phyloP scores from a whole-genome alignment of 2,888 invertebrate genomes.

The Stegophylla sp. region DNA sequence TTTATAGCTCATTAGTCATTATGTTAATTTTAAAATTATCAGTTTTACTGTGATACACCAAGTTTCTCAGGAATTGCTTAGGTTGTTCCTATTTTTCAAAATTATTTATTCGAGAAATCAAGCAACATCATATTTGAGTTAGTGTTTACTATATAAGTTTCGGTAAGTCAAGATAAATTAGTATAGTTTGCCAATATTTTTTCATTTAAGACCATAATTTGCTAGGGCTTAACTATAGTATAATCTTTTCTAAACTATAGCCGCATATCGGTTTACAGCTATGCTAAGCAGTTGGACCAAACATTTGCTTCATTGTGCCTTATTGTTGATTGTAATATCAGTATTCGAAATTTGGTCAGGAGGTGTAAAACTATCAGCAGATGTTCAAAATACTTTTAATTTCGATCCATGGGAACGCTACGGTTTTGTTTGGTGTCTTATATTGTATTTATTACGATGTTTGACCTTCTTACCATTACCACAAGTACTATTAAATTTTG shows the following conservation, averaged over 20 bases:
- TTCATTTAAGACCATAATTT: too few species aligned
- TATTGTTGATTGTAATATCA: constrained; percentile 77
- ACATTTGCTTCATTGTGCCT: constrained; percentile 80
- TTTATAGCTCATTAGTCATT: constrained; percentile 35
- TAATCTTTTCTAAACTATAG: too few species aligned
- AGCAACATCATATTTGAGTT: not conserved
- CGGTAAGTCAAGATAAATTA: constrained; percentile 23
- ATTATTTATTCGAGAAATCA: not conserved
- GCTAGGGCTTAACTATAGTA: too few species aligned
- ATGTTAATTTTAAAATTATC: constrained; percentile 26
- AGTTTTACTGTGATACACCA: constrained; percentile 27
- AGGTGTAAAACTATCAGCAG: constrained; percentile 66
- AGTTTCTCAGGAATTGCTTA: not conserved
- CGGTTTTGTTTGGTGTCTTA: constrained; percentile 76
- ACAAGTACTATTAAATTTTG: constrained; percentile 86
- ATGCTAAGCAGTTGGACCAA: constrained; percentile 74
- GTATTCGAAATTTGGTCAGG: constrained; percentile 72
- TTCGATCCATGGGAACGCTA: constrained; percentile 84
- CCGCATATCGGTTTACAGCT: constrained; percentile 43
- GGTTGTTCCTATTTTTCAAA: not conserved
- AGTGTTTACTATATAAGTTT: constrained; percentile 23
- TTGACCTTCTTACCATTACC: constrained; percentile 86
- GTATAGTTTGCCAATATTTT: too few species aligned
- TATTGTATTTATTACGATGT: constrained; percentile 79
- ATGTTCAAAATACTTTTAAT: constrained; percentile 67